phyloP scores from a whole-genome alignment of 2,797 vertebrate species.

The Poeciliopsis gracilis region DNA sequence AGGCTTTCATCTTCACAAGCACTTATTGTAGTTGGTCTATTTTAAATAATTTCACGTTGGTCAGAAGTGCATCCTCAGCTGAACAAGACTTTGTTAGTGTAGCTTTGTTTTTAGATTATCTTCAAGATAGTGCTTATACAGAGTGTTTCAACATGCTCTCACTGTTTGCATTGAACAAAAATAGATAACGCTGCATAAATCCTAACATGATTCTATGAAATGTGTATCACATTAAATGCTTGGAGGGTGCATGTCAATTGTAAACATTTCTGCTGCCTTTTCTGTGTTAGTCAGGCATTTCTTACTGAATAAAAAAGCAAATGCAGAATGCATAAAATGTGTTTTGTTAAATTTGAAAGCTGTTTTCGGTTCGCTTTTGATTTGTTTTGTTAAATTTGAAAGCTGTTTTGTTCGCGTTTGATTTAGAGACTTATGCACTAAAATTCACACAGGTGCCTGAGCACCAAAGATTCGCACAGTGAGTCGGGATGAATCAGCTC shows the following conservation, averaged over 20 bases:
- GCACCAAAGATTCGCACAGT: constrained; percentile 29
- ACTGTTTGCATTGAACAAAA: background rate
- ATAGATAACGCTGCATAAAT: constrained; percentile 11
- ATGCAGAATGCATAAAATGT: background rate
- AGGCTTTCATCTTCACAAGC: constrained; percentile 40
- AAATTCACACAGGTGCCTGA: constrained; percentile 40
- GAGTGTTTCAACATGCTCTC: constrained; percentile 7
- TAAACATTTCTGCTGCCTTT: background rate
- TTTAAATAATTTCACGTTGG: constrained; percentile 17
- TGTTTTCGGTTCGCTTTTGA: constrained; percentile 16
- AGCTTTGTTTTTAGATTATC: constrained; percentile 7
- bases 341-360: background rate
- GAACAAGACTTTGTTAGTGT: constrained; percentile 3
- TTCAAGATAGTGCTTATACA: constrained; percentile 12
- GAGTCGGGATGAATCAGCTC: constrained; percentile 69
- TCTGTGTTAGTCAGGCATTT: background rate
- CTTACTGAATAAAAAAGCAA: background rate
- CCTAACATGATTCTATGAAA: constrained; percentile 10
- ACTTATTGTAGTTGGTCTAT: constrained; percentile 23
- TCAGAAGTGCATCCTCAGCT: constrained; percentile 26
- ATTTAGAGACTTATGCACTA: constrained; percentile 22
- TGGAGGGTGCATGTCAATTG: background rate
- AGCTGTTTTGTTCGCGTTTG: constrained; percentile 16
- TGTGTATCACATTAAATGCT: constrained; percentile 12
- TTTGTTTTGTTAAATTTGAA: constrained; percentile 1